Evolutionary conservation across 2,113 vertebrate genomes (phyloP), one percentile per base, ranked within the genome.

Genomic region (Psilopsiagon aymara): DNA sequence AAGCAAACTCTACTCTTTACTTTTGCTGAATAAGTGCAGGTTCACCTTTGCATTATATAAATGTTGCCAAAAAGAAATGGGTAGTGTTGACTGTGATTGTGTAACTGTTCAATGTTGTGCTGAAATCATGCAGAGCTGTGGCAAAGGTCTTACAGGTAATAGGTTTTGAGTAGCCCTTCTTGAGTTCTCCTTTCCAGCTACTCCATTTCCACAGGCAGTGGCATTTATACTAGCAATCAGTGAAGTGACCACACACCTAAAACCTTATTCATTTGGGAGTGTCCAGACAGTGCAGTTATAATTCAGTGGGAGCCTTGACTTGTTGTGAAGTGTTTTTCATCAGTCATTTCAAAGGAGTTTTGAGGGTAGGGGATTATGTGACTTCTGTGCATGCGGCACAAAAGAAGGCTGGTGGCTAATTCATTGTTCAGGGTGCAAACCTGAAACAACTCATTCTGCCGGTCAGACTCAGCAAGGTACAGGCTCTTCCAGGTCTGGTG

Each of bases 11-110:
- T 68, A 35, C 35, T 95, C 55, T 80, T 87, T 62, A 41, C 60
- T 88, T 92, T 68, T 94, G 77, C 85, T 91, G 83, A 92, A 28
- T 84, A 92, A 82, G 86, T 79, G 77, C 82, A 92, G 81, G 57
- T 88, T 96, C 86, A 74, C 37, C 52, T 88, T 89, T 1, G 5
- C 24, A 52, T 51, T 53, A 29, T 16, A 52, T 31, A 51, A 74
- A 81, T 66, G 82, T 79, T 93, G 55, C 82, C 51, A 87, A 31
- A 77, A 95, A 91, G 73, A 94, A 95, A 53, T 13, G 15, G 11
- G 20, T 47, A 43, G 59, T 88, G 49, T 66, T 88, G 69, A 63
- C 57, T 86, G 83, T 1, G 3, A 64, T 35, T 90, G 86, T 95
- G 91, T 76, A 60, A 49, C 71, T 92, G 39, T 55, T 93, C 88